Conservation (phyloP, 2,888 invertebrate genomes). For the Rotaria magnacalcarata region DNA sequence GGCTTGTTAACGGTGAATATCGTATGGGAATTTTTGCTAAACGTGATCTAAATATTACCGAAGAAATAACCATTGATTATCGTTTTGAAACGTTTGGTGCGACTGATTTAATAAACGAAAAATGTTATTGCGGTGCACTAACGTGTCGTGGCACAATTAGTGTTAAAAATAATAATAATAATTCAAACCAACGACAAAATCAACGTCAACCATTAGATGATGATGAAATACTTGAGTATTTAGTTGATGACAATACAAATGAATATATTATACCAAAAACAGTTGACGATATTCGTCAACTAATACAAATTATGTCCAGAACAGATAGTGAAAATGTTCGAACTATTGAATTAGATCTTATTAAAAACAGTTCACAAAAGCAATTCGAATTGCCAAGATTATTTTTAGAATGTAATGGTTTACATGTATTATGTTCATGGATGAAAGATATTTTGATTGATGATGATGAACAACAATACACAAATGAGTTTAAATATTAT, state of each 20-base stretch:
- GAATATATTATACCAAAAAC: not conserved
- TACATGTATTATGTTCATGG: constrained; percentile 43
- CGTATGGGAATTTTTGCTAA: constrained; percentile 94
- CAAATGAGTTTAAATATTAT: not conserved
- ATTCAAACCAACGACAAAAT: constrained; percentile 1
- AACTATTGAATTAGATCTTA: not conserved
- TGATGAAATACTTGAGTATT: constrained; percentile 3
- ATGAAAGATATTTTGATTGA: constrained; percentile 39
- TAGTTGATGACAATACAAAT: not conserved
- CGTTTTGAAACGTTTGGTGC: constrained; percentile 92
- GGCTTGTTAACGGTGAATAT: constrained; percentile 68
- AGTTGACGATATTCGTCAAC: not conserved
- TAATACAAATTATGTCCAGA: constrained; percentile 4
- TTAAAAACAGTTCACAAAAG: not conserved
- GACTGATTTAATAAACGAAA: constrained; percentile 34
- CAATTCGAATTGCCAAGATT: constrained; percentile 5
- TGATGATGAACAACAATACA: not conserved
- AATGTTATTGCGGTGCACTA: constrained; percentile 45
- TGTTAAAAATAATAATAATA: constrained; percentile 13
- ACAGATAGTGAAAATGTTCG: constrained; percentile 23
- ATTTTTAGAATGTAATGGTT: constrained; percentile 44
- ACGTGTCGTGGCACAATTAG: constrained; percentile 41
- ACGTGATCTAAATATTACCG: constrained; percentile 73
- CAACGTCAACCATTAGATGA: not conserved
- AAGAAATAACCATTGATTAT: constrained; percentile 97